Conservation (phyloP, 2,113 vertebrate genomes). For the Sturnus vulgaris region DNA sequence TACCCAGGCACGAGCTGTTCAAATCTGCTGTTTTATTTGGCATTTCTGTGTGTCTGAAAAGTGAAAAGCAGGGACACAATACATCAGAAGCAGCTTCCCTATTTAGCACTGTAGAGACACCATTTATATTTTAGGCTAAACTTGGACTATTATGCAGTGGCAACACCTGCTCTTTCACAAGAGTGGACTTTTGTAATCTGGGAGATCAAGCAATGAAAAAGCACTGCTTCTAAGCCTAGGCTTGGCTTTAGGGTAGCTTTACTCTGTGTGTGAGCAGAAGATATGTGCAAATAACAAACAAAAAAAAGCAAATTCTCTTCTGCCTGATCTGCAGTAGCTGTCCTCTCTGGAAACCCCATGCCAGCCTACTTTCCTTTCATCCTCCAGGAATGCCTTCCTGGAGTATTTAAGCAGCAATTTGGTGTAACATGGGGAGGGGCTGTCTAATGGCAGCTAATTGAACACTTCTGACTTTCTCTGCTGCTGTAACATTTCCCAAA, state of each 20-base stretch:
- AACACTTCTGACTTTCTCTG: neutral
- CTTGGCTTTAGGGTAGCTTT: neutral
- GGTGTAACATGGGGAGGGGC: neutral
- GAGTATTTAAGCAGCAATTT: neutral
- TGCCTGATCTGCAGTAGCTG: constrained; percentile 3
- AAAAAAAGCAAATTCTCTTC: neutral
- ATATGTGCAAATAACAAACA: neutral
- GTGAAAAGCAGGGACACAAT: neutral
- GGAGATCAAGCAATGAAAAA: neutral
- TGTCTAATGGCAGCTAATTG: neutral
- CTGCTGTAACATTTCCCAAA: neutral
- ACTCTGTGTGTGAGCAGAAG: neutral
- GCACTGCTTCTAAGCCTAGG: neutral
- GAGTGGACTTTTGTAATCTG: neutral
- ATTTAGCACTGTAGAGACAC: neutral
- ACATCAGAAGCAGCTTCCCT: neutral
- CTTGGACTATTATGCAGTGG: neutral
- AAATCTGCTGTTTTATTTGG: neutral
- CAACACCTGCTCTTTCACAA: neutral
- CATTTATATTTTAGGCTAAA: neutral
- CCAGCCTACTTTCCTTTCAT: neutral
- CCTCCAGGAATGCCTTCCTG: neutral
- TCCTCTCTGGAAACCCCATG: neutral
- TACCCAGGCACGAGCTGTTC: accelerated
- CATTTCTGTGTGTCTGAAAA: neutral